A percentile compares a stretch with the other conserved stretches of the same genome.
Conservation (phyloP, 2,888 invertebrate species). For the Polylopha cassiicola region DNA sequence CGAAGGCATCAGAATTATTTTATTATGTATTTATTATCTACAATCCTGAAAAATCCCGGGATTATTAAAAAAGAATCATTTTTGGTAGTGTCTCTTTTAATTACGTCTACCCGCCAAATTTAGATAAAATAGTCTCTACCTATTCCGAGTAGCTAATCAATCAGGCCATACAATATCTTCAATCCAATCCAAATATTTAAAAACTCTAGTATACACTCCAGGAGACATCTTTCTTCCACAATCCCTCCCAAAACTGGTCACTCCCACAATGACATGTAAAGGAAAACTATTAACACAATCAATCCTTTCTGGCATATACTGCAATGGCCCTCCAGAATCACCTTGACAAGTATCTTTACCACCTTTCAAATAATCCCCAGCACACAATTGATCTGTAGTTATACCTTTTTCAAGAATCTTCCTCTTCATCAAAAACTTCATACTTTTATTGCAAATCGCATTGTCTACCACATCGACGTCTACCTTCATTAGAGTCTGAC, state of each 20-base stretch:
- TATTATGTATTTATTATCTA: too few species aligned
- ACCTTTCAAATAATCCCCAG: conserved; percentile 65
- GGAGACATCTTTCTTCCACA: conserved; percentile 72
- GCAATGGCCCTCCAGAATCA: conserved; percentile 70
- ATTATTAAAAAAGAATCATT: too few species aligned
- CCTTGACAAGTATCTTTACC: conserved; percentile 71
- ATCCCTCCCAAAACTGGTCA: conserved; percentile 74
- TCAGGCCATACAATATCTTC: conserved; percentile 71
- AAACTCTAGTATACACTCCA: conserved; percentile 71
- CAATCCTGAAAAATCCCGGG: too few species aligned
- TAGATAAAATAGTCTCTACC: too few species aligned
- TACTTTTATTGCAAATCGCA: conserved; percentile 52
- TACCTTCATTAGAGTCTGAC: conserved; percentile 68
- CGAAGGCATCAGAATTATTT: too few species aligned
- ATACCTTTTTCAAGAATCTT: conserved; percentile 54
- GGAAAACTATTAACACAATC: conserved; percentile 60
- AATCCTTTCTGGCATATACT: conserved; percentile 53
- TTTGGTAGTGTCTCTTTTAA: too few species aligned
- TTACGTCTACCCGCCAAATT: too few species aligned
- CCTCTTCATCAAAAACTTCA: conserved; percentile 55
- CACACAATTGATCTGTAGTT: conserved; percentile 57
- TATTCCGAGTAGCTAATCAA: background rate
- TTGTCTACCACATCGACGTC: conserved; percentile 58
- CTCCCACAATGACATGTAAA: conserved; percentile 63
- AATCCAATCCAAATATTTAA: conserved; percentile 68